Evolutionary conservation across 2,888 invertebrate genomes (phyloP).

Genomic region (Tipula unca): DNA sequence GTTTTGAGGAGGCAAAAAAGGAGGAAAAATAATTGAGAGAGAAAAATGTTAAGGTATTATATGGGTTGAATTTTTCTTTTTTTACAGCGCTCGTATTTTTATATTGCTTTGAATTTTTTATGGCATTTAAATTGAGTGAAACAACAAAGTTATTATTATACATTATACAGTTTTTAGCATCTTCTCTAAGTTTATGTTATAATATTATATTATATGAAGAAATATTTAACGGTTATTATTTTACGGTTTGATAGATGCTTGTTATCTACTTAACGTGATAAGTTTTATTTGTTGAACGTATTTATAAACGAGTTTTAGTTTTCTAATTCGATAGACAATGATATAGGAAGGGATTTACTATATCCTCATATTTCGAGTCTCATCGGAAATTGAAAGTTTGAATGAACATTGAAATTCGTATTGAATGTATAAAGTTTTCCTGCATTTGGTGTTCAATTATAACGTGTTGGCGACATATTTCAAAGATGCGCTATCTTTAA

Average conservation of each 20-base stretch:
- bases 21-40: not conserved
- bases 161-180: not conserved
- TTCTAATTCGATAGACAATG: no score
- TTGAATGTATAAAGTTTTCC: no score
- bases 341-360: no score
- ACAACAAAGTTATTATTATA: not conserved
- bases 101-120: not conserved
- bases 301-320: not conserved
- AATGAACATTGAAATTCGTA: no score
- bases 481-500: no score
- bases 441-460: no score
- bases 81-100: not conserved
- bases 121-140: conserved; percentile 2
- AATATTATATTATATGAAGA: not conserved
- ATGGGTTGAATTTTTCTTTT: not conserved
- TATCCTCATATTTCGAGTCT: no score
- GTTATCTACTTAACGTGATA: not conserved
- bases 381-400: no score
- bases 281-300: not conserved
- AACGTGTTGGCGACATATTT: no score
- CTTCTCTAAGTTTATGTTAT: not conserved
- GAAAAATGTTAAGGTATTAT: not conserved
- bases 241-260: not conserved
- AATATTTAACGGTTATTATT: not conserved
- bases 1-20: not conserved